Evolutionary conservation across 2,113 vertebrate genomes (phyloP).

Genomic region (Gracilinanus agilis): DNA sequence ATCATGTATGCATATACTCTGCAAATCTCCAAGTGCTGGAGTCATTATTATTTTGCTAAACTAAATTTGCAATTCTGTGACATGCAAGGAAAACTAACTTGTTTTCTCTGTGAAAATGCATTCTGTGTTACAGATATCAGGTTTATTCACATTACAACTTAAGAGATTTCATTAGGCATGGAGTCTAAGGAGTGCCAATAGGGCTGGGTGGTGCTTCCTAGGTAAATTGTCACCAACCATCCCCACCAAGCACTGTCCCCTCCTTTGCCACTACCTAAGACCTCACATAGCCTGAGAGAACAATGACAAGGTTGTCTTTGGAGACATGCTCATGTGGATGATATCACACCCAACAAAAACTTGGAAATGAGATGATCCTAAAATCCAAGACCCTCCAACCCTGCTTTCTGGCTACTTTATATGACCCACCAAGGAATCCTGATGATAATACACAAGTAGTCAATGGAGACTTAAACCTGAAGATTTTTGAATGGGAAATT

Average conservation of each 20-base stretch:
- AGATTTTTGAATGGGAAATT: too few relatives aligned
- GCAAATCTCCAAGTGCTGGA: not conserved
- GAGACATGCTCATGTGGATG: not conserved
- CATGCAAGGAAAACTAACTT: not conserved
- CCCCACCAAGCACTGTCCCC: not conserved
- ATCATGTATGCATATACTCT: not conserved
- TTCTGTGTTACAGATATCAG: not conserved
- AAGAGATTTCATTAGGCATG: too few relatives aligned
- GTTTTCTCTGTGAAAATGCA: not conserved
- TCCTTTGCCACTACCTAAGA: not conserved
- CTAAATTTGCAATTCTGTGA: not conserved
- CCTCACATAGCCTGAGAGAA: not conserved
- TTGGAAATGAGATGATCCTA: not conserved
- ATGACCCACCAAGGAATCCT: too few relatives aligned
- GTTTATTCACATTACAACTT: not conserved
- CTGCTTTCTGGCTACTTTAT: not conserved
- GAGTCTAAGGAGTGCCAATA: not conserved
- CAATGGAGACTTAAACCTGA: too few relatives aligned
- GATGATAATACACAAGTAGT: too few relatives aligned
- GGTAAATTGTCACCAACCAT: not conserved
- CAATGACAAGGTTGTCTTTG: not conserved
- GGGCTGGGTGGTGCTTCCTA: too few relatives aligned
- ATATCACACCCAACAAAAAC: not conserved
- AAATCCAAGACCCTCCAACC: not conserved
- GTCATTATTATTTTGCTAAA: not conserved